Evolutionary conservation across 2,797 vertebrate genomes (phyloP), one percentile per base, ranked within the genome.

Genomic region (Melanotaenia boesemani): DNA sequence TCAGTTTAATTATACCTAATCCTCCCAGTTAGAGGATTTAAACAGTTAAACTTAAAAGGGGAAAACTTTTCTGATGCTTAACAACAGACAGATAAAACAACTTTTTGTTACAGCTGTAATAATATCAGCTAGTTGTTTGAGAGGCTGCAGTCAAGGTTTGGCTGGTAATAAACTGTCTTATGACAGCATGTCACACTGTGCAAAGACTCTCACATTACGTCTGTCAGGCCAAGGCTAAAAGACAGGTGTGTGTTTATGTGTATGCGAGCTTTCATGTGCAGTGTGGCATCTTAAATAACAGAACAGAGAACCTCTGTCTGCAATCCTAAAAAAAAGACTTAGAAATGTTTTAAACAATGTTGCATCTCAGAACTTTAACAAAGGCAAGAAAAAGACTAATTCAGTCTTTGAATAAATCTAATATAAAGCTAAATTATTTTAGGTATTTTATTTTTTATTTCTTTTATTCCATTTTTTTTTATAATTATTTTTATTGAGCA

Each of bases 161-260:
- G 24, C 58, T 50, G 22, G 32, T 79, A 59, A 77, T 52, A 46
- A 63, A 55, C n/a, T 37, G 52, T 61, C 67, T 80, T 63, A 66
- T 10, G 6, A 54, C 68, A 50, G 0, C 37, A 52, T 32, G 70
- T 79, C 64, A 62, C 13, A 0, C 52, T 72, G 61, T 34, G 66
- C 1, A 28, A 70, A 15, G 8, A 64, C 34, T 78, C 63, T 87
- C 80, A 72, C 12, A 62, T 82, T 86, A 90, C 70, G 10, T 39
- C n/a, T 1, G 16, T 3, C n/a, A 62, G 67, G 79, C 10, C 80
- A 87, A 82, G 79, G 52, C 30, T 67, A 73, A 59, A 56, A 61
- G 65, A 84, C 70, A 76, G 58, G 55, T 63, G 54, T 48, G 1
- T 52, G 15, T 72, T 37, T 74, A 44, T 74, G 58, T 66, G 26